Conservation (phyloP, 2,888 invertebrate genomes). For the Pelosia muscerda region DNA sequence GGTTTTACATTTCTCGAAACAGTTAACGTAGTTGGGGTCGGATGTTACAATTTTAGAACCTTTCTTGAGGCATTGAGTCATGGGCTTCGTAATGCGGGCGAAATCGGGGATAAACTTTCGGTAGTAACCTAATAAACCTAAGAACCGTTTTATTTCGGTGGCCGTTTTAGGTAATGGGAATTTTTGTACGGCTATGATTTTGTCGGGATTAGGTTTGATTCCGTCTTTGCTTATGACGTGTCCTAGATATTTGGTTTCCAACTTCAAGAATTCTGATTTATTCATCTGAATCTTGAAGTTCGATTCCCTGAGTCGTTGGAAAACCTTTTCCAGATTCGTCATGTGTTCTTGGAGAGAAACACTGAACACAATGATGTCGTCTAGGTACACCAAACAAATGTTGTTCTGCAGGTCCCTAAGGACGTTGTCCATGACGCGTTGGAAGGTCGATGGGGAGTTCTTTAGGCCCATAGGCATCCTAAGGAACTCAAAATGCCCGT, state of each 20-base stretch:
- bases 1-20: constrained; percentile 19
- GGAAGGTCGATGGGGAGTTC: too few species aligned
- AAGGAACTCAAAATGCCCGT: too few species aligned
- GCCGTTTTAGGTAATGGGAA: neutral
- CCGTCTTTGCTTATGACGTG: too few species aligned
- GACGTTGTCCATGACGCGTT: constrained; percentile 41
- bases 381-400: constrained; percentile 21
- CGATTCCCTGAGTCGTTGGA: constrained; percentile 20
- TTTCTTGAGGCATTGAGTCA: constrained; percentile 1
- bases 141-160: constrained; percentile 10
- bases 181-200: too few species aligned
- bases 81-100: neutral
- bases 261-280: neutral
- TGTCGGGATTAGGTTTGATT: too few species aligned
- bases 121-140: neutral
- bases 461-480: too few species aligned
- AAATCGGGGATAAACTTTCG: constrained; percentile 4
- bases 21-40: constrained; percentile 2
- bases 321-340: constrained; percentile 14
- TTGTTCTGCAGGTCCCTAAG: constrained; percentile 27
- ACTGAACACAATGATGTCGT: constrained; percentile 23
- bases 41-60: neutral
- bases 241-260: neutral
- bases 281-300: constrained; percentile 18
- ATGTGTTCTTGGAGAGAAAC: constrained; percentile 17